Evolutionary conservation across 2,888 invertebrate genomes (phyloP).

Genomic region (Temnothorax ravouxi): DNA sequence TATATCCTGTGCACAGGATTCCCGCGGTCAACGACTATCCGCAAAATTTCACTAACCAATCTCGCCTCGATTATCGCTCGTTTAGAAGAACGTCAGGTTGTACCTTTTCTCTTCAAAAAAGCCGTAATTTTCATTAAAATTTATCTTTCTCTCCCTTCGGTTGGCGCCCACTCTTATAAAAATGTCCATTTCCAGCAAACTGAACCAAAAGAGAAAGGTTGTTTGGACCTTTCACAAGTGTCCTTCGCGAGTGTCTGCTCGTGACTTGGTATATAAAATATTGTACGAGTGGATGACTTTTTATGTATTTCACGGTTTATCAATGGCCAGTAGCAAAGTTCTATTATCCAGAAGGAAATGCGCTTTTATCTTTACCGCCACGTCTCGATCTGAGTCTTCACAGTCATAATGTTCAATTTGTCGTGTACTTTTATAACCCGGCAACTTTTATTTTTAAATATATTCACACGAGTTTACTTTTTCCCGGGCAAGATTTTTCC

Average conservation of each 20-base stretch:
- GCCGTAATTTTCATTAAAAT: slow-evolving; percentile 18
- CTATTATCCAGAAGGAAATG: slow-evolving; percentile 9
- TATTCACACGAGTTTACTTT: neutral
- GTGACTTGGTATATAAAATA: slow-evolving; percentile 22
- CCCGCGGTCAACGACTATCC: slow-evolving; percentile 19
- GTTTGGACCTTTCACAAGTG: slow-evolving; percentile 3
- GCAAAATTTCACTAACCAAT: slow-evolving; percentile 28
- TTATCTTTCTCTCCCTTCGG: neutral
- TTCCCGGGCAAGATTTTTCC: neutral
- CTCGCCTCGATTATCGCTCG: neutral
- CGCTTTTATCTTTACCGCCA: neutral
- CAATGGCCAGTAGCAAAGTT: neutral
- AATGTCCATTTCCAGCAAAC: neutral
- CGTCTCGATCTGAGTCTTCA: neutral
- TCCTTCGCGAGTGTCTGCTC: slow-evolving; percentile 2
- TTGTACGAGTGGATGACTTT: neutral
- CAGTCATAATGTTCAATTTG: neutral
- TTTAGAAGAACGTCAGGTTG: neutral
- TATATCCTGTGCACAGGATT: neutral
- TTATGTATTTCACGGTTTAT: slow-evolving; percentile 10
- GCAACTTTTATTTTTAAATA: neutral
- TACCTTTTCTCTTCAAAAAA: neutral
- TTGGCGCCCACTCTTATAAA: neutral
- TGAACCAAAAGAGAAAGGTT: neutral
- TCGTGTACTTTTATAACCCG: neutral